phyloP scores from a whole-genome alignment of 2,797 vertebrate genomes.

The Oryzias sinensis region DNA sequence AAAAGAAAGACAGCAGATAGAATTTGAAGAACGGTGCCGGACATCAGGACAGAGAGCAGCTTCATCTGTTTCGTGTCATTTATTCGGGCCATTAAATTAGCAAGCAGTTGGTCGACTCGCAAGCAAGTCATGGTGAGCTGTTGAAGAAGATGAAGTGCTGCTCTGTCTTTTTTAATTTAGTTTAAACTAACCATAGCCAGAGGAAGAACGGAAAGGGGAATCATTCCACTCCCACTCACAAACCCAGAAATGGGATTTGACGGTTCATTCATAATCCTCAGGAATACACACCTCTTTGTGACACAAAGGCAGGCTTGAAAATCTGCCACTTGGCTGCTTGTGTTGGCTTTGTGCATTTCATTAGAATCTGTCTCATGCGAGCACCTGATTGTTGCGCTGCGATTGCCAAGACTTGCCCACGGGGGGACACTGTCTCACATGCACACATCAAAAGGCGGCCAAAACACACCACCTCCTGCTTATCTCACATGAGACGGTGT shows the following conservation, averaged over 20 bases:
- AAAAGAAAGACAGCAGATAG: too few relatives aligned
- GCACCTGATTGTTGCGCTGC: constrained; percentile 43
- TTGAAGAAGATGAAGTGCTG: constrained; percentile 40
- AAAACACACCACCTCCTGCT: constrained; percentile 20
- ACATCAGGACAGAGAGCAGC: constrained; percentile 27
- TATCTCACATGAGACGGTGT: constrained; percentile 36
- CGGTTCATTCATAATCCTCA: constrained; percentile 15
- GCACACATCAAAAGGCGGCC: constrained; percentile 6
- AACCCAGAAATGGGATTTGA: constrained; percentile 18
- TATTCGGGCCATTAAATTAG: constrained; percentile 60
- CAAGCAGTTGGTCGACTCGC: constrained; percentile 43
- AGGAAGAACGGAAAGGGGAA: constrained; percentile 51
- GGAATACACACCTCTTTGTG: constrained; percentile 1
- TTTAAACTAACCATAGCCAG: constrained; percentile 58
- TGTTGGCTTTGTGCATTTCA: constrained; percentile 41
- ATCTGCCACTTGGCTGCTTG: constrained; percentile 32
- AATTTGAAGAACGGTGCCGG: constrained; percentile 19
- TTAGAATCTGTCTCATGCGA: constrained; percentile 35
- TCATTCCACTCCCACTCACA: constrained; percentile 46
- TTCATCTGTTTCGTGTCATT: constrained; percentile 59
- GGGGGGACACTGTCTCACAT: constrained; percentile 22
- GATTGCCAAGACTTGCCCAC: constrained; percentile 38
- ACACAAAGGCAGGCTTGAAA: constrained; percentile 20
- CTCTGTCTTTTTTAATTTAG: constrained; percentile 53
- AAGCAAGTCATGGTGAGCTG: constrained; percentile 48